Percentiles rank a stretch among this genome's conserved stretches.
Evolutionary conservation across 2,888 invertebrate genomes (phyloP).

Genomic region (Phania funesta): DNA sequence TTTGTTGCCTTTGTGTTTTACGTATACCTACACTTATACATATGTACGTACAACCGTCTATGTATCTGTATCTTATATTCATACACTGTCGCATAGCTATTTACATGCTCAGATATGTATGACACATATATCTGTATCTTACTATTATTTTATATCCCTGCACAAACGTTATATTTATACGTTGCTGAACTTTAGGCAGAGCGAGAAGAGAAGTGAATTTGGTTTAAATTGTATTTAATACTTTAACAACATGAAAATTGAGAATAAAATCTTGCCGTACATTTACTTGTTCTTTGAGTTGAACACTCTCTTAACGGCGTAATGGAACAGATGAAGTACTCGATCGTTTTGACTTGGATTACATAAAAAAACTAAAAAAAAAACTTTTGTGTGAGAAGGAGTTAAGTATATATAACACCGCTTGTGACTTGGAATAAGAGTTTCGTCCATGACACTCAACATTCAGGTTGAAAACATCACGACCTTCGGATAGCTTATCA

Average conservation of each 20-base stretch:
- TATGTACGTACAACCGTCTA: neutral
- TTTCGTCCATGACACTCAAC: too few species aligned
- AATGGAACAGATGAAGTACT: neutral
- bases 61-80: neutral
- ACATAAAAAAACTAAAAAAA: too few species aligned
- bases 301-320: neutral
- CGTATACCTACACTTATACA: neutral
- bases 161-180: neutral
- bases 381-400: too few species aligned
- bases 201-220: slow-evolving; percentile 9
- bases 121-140: neutral
- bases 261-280: neutral
- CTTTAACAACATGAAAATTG: slow-evolving; percentile 43
- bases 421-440: too few species aligned
- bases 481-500: too few species aligned
- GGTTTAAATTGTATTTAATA: slow-evolving; percentile 50
- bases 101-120: neutral
- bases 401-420: too few species aligned
- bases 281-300: neutral
- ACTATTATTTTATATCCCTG: slow-evolving; percentile 17
- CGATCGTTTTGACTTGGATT: too few species aligned
- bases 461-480: too few species aligned
- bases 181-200: neutral
- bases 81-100: neutral
- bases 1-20: neutral